phyloP scores from a whole-genome alignment of 1,140 invertebrate genomes.

The Eriosoma lanigerum region DNA sequence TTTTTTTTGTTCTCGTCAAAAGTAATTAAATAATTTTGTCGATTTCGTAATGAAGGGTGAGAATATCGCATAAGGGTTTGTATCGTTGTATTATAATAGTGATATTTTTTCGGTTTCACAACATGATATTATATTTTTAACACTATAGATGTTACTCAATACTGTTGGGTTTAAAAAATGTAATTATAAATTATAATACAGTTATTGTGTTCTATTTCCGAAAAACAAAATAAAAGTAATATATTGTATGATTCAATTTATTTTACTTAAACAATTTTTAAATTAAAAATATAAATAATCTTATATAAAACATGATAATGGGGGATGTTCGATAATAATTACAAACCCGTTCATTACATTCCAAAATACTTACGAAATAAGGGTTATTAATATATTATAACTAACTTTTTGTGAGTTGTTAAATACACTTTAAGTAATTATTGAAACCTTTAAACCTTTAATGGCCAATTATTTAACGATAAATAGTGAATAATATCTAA shows the following conservation, averaged over 20 bases:
- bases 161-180: background rate
- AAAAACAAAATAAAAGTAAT: background rate
- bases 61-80: background rate
- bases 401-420: background rate
- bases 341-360: background rate
- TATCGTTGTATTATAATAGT: background rate
- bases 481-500: no score
- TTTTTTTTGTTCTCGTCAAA: background rate
- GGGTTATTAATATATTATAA: background rate
- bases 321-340: background rate
- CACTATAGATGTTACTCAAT: background rate
- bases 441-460: background rate
- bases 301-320: background rate
- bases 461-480: background rate
- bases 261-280: background rate
- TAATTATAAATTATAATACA: background rate
- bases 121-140: background rate
- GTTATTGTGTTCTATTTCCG: background rate
- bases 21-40: constrained; percentile 27
- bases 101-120: background rate
- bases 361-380: background rate
- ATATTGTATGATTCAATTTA: background rate
- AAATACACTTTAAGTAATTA: background rate
- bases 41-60: constrained; percentile 23
- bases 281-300: background rate